These are phyloP conservation scores for Dorcus hopei DNA, from an alignment of 2,888 invertebrate species.

Conservation along the genomic window DNA sequence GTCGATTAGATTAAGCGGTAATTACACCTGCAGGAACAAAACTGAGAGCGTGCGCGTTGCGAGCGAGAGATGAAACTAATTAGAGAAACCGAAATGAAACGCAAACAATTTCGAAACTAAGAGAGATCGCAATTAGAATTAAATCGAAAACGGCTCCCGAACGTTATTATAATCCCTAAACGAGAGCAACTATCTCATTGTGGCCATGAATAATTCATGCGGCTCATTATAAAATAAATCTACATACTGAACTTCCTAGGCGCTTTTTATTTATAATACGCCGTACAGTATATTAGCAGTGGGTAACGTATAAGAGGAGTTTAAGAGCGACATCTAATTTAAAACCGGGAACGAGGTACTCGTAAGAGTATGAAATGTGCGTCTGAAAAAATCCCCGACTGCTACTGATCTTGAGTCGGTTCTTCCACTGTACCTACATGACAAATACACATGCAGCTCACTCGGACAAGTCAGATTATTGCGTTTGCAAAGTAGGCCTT, in stretches of 20 bases:
- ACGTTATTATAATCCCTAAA: background rate
- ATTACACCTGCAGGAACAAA: too few relatives aligned
- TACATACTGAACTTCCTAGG: slow-evolving; percentile 1
- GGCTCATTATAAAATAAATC: slow-evolving; percentile 1
- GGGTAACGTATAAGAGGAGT: background rate
- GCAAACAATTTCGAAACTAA: too few relatives aligned
- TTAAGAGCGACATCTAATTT: background rate
- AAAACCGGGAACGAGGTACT: slow-evolving; percentile 4
- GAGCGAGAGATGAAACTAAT: too few relatives aligned
- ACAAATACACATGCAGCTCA: slow-evolving; percentile 19
- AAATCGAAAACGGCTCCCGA: background rate
- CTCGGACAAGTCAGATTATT: slow-evolving; percentile 30
- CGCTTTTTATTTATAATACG: background rate
- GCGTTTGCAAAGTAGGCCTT: slow-evolving; percentile 36
- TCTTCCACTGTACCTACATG: slow-evolving; percentile 11
- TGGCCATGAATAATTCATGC: background rate
- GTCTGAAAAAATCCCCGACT: slow-evolving; percentile 6
- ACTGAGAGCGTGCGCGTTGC: too few relatives aligned
- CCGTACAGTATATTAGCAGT: background rate
- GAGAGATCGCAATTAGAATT: background rate
- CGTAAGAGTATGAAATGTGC: too few relatives aligned
- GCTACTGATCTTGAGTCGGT: slow-evolving; percentile 11
- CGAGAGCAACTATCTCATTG: background rate
- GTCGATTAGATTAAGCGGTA: too few relatives aligned
- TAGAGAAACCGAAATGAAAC: too few relatives aligned